Percentiles rank a stretch among this genome's conserved stretches.
Evolutionary conservation across 2,113 vertebrate species (phyloP).

Genomic region (Sinocyclocheilus anshuiensis): DNA sequence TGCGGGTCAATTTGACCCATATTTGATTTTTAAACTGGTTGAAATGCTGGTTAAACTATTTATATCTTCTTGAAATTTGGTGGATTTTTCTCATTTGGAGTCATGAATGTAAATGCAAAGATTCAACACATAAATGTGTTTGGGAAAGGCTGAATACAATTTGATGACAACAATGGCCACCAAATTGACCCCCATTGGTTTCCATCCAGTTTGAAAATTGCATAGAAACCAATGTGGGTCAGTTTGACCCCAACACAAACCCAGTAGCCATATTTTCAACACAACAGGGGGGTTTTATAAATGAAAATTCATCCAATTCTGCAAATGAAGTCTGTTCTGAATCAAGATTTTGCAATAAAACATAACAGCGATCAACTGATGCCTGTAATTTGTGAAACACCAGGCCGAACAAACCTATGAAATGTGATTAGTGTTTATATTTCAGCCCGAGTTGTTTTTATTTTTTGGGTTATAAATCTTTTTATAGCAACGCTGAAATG

Average conservation of each 20-base stretch:
- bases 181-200: too few relatives aligned
- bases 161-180: too few relatives aligned
- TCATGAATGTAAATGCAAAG: too few relatives aligned
- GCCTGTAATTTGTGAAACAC: not conserved
- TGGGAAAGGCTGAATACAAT: too few relatives aligned
- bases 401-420: not conserved
- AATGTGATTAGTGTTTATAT: not conserved
- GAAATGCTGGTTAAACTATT: too few relatives aligned
- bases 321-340: not conserved
- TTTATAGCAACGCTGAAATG: slow-evolving; percentile 19
- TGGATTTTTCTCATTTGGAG: too few relatives aligned
- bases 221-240: not conserved
- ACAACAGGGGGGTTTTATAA: not conserved
- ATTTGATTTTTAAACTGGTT: too few relatives aligned
- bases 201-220: not conserved
- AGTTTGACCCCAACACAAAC: not conserved
- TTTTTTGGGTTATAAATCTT: not conserved
- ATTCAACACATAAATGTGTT: too few relatives aligned
- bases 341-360: not conserved
- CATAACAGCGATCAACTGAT: not conserved
- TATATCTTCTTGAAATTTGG: too few relatives aligned
- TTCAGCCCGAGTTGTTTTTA: not conserved
- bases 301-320: not conserved
- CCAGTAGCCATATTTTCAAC: not conserved
- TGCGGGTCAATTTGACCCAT: too few relatives aligned